Percentiles rank a stretch among this genome's conserved stretches.
Evolutionary conservation across 2,888 invertebrate genomes (phyloP).

Genomic region (Ptychoptera contaminata): DNA sequence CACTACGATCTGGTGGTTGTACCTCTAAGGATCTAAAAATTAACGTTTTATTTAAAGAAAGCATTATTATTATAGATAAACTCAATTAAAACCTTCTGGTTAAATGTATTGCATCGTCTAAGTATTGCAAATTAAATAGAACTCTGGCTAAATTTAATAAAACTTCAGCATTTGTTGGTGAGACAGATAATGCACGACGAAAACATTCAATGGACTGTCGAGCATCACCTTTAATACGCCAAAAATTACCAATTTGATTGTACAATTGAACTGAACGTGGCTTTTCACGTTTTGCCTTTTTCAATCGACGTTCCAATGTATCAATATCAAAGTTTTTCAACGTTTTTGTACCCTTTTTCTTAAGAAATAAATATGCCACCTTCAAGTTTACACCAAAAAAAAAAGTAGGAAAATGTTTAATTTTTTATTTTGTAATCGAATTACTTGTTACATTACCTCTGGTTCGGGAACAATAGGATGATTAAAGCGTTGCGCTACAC

Average conservation of each 20-base stretch:
- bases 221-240: conserved; percentile 79
- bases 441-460: conserved; percentile 32
- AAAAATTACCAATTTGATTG: conserved; percentile 84
- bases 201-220: conserved; percentile 80
- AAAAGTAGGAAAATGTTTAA: neutral
- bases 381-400: conserved; percentile 14
- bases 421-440: neutral
- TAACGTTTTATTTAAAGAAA: neutral
- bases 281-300: conserved; percentile 67
- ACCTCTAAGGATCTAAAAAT: conserved; percentile 50
- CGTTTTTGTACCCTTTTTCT: conserved; percentile 31
- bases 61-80: neutral
- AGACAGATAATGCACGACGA: conserved; percentile 65
- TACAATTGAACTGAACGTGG: conserved; percentile 71
- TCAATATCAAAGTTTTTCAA: conserved; percentile 58
- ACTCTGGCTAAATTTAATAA: conserved; percentile 72
- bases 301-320: conserved; percentile 53
- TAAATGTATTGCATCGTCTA: conserved; percentile 80
- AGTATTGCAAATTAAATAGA: conserved; percentile 68
- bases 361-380: conserved; percentile 59
- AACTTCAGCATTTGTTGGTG: conserved; percentile 76
- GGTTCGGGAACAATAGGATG: conserved; percentile 78
- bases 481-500: conserved; percentile 65
- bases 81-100: conserved; percentile 41
- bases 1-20: conserved; percentile 68